phyloP scores from a whole-genome alignment of 2,888 invertebrate species.

The Spisula subtruncata region DNA sequence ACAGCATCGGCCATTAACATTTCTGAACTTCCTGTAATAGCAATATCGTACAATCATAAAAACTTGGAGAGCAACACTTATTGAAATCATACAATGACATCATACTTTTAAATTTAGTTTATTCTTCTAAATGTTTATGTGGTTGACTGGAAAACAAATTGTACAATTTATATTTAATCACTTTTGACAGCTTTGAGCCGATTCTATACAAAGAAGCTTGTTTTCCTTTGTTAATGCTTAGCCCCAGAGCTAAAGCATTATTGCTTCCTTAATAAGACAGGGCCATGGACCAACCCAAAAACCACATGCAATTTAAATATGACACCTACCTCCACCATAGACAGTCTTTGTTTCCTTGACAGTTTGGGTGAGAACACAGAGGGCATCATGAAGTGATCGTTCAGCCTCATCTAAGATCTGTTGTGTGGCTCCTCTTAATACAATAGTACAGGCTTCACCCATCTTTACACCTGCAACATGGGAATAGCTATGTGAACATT shows the following conservation, averaged over 20 bases:
- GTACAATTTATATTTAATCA: too few species aligned
- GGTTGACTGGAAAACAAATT: too few species aligned
- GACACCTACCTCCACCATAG: constrained; percentile 93
- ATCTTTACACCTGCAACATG: constrained; percentile 91
- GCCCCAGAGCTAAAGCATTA: too few species aligned
- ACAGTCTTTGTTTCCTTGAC: constrained; percentile 97
- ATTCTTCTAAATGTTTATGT: too few species aligned
- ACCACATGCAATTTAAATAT: too few species aligned
- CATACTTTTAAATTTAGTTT: background rate
- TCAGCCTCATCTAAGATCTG: constrained; percentile 99
- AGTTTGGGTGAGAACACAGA: constrained; percentile 98
- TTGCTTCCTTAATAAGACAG: too few species aligned
- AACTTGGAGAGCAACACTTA: background rate
- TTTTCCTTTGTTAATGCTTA: too few species aligned
- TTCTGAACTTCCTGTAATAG: constrained; percentile 93
- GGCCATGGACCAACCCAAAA: too few species aligned
- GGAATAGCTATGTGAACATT: background rate
- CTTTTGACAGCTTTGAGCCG: too few species aligned
- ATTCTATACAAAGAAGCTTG: too few species aligned
- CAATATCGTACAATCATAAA: background rate
- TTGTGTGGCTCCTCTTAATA: constrained; percentile 98
- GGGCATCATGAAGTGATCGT: constrained; percentile 98
- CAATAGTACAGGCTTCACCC: constrained; percentile 98
- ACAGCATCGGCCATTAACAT: constrained; percentile 99
- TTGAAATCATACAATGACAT: background rate